Conservation (phyloP, 2,888 invertebrate species). For the Drepanosiphum platanoidis region DNA sequence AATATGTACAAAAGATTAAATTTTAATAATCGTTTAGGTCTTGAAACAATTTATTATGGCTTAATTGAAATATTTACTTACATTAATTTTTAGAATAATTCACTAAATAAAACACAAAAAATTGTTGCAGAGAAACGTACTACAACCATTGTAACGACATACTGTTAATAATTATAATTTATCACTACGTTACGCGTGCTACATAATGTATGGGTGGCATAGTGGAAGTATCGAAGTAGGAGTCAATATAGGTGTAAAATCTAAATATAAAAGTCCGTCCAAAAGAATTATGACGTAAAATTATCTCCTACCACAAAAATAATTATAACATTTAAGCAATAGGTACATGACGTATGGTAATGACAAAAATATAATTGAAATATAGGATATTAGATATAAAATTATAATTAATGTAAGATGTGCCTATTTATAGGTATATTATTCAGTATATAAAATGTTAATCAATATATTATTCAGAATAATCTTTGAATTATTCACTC, state of each 20-base stretch:
- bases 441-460: too few species aligned
- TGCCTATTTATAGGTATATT: too few species aligned
- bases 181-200: neutral
- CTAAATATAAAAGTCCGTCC: constrained; percentile 3
- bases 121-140: neutral
- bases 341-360: too few species aligned
- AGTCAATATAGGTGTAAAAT: neutral
- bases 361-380: too few species aligned
- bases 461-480: too few species aligned
- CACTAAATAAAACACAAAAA: neutral
- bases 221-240: constrained; percentile 7
- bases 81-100: neutral
- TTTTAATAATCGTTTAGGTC: too few species aligned
- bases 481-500: too few species aligned
- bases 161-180: neutral
- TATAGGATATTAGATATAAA: too few species aligned
- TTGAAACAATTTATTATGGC: neutral
- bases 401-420: too few species aligned
- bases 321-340: neutral
- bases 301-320: neutral
- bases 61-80: neutral
- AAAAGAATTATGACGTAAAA: neutral
- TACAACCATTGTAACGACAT: neutral
- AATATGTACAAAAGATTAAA: too few species aligned
- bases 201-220: neutral